Conservation (phyloP, 2,797 vertebrate genomes). For the Aplochiton taeniatus region DNA sequence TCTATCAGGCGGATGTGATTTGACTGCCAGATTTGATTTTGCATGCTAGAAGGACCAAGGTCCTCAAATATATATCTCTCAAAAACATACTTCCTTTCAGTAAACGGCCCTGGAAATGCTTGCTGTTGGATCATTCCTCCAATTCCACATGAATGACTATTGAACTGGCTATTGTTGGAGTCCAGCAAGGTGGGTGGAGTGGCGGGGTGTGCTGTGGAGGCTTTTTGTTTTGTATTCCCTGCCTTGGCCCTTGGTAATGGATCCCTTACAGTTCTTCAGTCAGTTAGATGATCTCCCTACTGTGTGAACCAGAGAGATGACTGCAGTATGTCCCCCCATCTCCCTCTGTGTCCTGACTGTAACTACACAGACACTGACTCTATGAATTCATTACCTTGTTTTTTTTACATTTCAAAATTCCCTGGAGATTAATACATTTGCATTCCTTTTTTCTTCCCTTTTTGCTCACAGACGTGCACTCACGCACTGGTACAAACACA, state of each 20-base stretch:
- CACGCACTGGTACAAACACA: neutral
- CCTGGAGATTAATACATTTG: slow-evolving; percentile 9
- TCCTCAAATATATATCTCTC: no score
- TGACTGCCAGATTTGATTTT: neutral
- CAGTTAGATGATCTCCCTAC: slow-evolving; percentile 2
- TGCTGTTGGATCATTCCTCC: no score
- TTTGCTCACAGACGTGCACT: neutral
- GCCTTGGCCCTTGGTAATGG: no score
- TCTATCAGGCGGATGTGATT: neutral
- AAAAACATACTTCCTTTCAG: no score
- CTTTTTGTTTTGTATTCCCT: slow-evolving; percentile 50
- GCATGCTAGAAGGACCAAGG: slow-evolving; percentile 24
- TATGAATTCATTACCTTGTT: neutral
- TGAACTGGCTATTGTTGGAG: no score
- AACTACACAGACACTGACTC: slow-evolving; percentile 24
- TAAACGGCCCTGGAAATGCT: no score
- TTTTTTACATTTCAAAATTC: slow-evolving; percentile 6
- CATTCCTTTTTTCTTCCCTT: neutral
- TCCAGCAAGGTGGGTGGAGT: no score
- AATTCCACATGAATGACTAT: no score
- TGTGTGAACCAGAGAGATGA: slow-evolving; percentile 24
- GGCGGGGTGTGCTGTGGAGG: slow-evolving; percentile 28
- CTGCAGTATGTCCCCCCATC: slow-evolving; percentile 12
- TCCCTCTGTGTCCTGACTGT: slow-evolving; percentile 8
- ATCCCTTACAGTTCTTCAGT: no score